These are phyloP conservation scores for Luehdorfia chinensis DNA, from an alignment of 1,140 invertebrate species.

Conservation along the genomic window DNA sequence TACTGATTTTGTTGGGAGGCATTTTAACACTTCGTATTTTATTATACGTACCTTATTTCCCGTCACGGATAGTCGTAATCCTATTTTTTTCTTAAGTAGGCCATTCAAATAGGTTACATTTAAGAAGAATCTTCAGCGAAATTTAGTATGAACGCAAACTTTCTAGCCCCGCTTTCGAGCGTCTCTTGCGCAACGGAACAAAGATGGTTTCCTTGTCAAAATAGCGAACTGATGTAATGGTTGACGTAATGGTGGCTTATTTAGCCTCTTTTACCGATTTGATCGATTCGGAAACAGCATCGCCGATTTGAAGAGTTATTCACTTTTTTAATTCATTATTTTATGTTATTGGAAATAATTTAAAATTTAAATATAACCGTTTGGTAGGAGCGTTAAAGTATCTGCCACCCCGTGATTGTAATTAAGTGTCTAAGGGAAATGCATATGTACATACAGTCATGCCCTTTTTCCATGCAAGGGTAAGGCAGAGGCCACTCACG, in stretches of 20 bases:
- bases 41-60: too few species aligned
- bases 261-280: constrained; percentile 12
- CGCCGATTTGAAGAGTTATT: too few species aligned
- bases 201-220: constrained; percentile 18
- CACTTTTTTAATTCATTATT: too few species aligned
- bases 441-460: too few species aligned
- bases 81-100: not conserved
- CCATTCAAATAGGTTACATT: constrained; percentile 8
- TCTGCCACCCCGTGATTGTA: too few species aligned
- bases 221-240: constrained; percentile 15
- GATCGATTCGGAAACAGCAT: constrained; percentile 5
- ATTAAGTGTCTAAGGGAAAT: too few species aligned
- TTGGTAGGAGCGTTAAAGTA: not conserved
- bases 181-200: constrained; percentile 14
- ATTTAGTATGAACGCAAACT: constrained; percentile 9
- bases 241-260: constrained; percentile 12
- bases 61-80: too few species aligned
- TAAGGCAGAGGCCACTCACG: too few species aligned
- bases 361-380: not conserved
- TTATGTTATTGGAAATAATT: too few species aligned
- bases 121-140: constrained; percentile 8
- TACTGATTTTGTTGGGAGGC: too few species aligned
- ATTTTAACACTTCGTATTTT: too few species aligned
- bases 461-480: too few species aligned
- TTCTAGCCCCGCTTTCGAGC: constrained; percentile 17